These are phyloP conservation scores for Malurus leucopterus DNA, from an alignment of 2,797 vertebrate genomes.

Conservation along the genomic window DNA sequence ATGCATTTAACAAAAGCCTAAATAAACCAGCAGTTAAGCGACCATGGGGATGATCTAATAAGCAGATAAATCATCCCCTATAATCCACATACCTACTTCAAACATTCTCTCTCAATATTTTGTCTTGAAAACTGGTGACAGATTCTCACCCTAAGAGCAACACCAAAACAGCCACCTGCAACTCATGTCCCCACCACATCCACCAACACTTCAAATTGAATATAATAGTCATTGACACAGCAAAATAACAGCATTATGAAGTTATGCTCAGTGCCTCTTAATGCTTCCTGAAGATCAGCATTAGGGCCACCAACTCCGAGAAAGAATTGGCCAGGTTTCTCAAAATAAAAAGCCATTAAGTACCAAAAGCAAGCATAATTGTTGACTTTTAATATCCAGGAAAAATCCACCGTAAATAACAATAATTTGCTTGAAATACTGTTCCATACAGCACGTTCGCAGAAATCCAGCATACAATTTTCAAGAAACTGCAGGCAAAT, in stretches of 20 bases:
- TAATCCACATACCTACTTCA: conserved; percentile 1
- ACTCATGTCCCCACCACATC: not conserved
- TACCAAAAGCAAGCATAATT: conserved; percentile 67
- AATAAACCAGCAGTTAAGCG: conserved; percentile 27
- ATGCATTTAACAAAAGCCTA: conserved; percentile 20
- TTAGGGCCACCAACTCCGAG: conserved; percentile 11
- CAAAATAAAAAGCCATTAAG: conserved; percentile 71
- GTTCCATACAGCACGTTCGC: conserved; percentile 58
- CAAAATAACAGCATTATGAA: not conserved
- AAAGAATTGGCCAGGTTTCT: conserved; percentile 65
- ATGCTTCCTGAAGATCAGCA: conserved; percentile 25
- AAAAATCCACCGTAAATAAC: conserved; percentile 74
- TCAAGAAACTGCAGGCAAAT: conserved; percentile 70
- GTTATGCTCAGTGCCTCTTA: not conserved
- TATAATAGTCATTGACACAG: rapidly evolving
- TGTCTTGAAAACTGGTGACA: not conserved
- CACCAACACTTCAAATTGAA: not conserved
- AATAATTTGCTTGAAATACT: conserved; percentile 75
- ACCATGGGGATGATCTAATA: not conserved
- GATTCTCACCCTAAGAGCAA: not conserved
- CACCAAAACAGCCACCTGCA: not conserved
- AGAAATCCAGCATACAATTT: conserved; percentile 77
- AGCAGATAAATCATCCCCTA: conserved; percentile 4
- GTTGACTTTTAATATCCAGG: conserved; percentile 72
- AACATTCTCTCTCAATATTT: not conserved